Evolutionary conservation across 1,140 invertebrate species (phyloP).

Genomic region (Agraylea sexmaculata): DNA sequence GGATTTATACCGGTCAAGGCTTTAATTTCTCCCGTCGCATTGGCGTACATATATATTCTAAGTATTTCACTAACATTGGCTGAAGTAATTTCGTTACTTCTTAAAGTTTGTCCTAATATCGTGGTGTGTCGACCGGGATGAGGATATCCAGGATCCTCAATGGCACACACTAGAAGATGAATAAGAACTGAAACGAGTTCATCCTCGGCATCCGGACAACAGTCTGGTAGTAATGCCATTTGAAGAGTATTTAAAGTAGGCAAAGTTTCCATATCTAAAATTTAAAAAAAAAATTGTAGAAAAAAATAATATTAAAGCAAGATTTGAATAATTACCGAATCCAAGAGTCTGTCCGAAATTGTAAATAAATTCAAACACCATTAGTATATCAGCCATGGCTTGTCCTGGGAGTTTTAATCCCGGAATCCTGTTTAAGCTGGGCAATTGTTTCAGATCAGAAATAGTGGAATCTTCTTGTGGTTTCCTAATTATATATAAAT

Average conservation of each 20-base stretch:
- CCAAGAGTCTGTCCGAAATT: constrained; percentile 91
- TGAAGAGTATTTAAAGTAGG: constrained; percentile 79
- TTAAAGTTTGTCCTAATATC: constrained; percentile 76
- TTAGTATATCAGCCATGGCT: constrained; percentile 82
- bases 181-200: constrained; percentile 80
- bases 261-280: constrained; percentile 71
- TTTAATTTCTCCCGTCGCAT: constrained; percentile 74
- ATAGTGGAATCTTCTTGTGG: constrained; percentile 79
- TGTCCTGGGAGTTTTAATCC: constrained; percentile 72
- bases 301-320: constrained; percentile 3
- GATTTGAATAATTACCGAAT: constrained; percentile 55
- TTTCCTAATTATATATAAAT: constrained; percentile 42
- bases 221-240: constrained; percentile 69
- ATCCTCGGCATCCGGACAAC: constrained; percentile 65
- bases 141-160: constrained; percentile 88
- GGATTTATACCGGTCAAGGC: constrained; percentile 63
- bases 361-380: constrained; percentile 91
- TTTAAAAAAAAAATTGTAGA: constrained; percentile 11
- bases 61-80: constrained; percentile 86
- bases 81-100: constrained; percentile 84
- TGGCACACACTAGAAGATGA: constrained; percentile 81
- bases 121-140: constrained; percentile 79
- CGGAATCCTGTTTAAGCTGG: constrained; percentile 63
- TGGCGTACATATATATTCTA: constrained; percentile 77
- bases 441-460: constrained; percentile 59